Evolutionary conservation across 23 tunicate genomes (phyloP), one percentile per base, ranked within the genome.

Genomic region (Ascidia mentula): DNA sequence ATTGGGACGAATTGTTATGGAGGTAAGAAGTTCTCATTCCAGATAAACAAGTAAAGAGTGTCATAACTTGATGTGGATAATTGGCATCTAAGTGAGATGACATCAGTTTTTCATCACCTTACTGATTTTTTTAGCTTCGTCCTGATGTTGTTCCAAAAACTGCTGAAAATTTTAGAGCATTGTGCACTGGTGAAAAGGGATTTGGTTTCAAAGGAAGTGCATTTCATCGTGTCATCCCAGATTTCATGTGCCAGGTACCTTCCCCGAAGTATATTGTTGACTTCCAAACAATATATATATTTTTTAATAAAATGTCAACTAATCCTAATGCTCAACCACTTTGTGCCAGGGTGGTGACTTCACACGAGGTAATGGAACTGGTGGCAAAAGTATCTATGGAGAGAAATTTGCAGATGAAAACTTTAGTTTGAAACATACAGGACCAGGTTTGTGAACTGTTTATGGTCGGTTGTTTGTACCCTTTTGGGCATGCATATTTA

Each of bases 341-440:
- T n/a, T n/a, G n/a, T n/a, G n/a, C 7, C 22, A 85, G 83, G 99
- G 99, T 35, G 99, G 99, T 13, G 99, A 96, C 77, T 96, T 96
- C 80, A 96, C 99, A 34, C 82, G 59, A 6, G 80, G 69, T 69
- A 87, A 96, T 77, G 99, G 99, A 9, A 96, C 99, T 80, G 99
- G 99, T 12, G 99, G 99, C 34, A 90, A 96, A 46, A 82, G 89
- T 72, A 96, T 96, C 40, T 96, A 96, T 59, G 99, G 99, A 40
- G 87, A 82, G 32, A 96, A 96, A 65, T 96, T 96, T 80, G 86
- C 46, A 2, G 99, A 96, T 87, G 99, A 96, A 80, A 96, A 96
- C 61, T 96, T 96, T 71, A 72, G 38, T 0, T 77, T 96, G 40
- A 96, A 96, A 82, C 99, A 96, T 82, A 86, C 93, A 0, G 99